Percentiles rank a stretch among this genome's conserved stretches.
These are phyloP conservation scores for Trinectes maculatus DNA, from an alignment of 2,113 vertebrate species.

Conservation along the genomic window DNA sequence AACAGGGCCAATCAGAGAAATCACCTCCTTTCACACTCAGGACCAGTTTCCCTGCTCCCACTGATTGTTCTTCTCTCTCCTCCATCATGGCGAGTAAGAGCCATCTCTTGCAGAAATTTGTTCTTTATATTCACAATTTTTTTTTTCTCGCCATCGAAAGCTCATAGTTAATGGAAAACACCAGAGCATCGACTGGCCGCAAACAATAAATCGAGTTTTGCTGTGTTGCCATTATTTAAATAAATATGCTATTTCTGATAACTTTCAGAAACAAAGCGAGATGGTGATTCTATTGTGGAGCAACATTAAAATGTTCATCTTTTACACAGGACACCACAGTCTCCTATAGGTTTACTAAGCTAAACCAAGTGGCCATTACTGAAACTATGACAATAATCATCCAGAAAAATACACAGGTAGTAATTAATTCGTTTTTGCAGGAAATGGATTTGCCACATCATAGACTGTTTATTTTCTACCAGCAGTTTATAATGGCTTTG, in stretches of 20 bases:
- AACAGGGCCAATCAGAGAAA: conserved; percentile 39
- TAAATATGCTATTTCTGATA: no score
- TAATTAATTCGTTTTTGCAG: no score
- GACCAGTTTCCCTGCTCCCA: conserved; percentile 2
- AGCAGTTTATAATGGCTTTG: background rate
- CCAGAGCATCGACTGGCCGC: background rate
- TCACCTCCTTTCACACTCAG: conserved; percentile 17
- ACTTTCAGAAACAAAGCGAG: no score
- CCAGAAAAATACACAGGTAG: no score
- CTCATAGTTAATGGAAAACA: background rate
- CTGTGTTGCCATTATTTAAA: no score
- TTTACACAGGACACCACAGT: background rate
- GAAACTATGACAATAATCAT: no score
- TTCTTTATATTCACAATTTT: conserved; percentile 5
- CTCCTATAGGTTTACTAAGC: background rate
- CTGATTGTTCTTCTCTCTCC: conserved; percentile 18
- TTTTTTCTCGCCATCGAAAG: background rate
- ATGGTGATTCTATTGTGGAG: background rate
- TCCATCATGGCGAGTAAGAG: background rate
- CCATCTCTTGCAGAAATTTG: background rate
- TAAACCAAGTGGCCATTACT: background rate
- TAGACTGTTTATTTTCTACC: background rate
- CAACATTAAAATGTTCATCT: background rate
- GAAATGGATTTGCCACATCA: background rate
- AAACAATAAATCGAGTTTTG: conserved; percentile 1